Conservation (phyloP, 2,888 invertebrate genomes). For the Chromoteleia sp. region DNA sequence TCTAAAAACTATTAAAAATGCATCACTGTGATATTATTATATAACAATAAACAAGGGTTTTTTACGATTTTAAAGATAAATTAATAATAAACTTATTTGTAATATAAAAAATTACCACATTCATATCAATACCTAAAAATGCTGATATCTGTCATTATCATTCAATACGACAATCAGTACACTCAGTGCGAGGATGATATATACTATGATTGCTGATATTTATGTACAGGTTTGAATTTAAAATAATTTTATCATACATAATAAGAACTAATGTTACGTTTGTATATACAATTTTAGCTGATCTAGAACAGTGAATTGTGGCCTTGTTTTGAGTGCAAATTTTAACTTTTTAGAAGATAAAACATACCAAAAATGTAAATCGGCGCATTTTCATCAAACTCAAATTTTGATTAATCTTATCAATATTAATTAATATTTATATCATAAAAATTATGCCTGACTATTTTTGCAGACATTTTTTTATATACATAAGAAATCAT, state of each 20-base stretch:
- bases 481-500: too few species aligned
- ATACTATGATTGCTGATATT: slow-evolving; percentile 42
- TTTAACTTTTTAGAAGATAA: not conserved
- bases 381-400: too few species aligned
- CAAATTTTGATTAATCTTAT: too few species aligned
- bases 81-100: slow-evolving; percentile 16
- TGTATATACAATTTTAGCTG: slow-evolving; percentile 50
- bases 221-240: slow-evolving; percentile 57
- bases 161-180: slow-evolving; percentile 29
- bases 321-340: slow-evolving; percentile 1
- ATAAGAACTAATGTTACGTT: slow-evolving; percentile 46
- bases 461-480: too few species aligned
- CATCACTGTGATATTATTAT: slow-evolving; percentile 3
- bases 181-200: slow-evolving; percentile 50
- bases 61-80: not conserved
- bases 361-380: not conserved
- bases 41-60: slow-evolving; percentile 25
- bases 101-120: slow-evolving; percentile 28
- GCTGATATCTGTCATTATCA: slow-evolving; percentile 11
- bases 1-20: slow-evolving; percentile 10
- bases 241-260: slow-evolving; percentile 62
- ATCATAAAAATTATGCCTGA: too few species aligned
- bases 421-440: too few species aligned
- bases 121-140: slow-evolving; percentile 17
- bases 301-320: slow-evolving; percentile 20